Evolutionary conservation across 1,140 invertebrate genomes (phyloP).

Genomic region (Linepithema humile): DNA sequence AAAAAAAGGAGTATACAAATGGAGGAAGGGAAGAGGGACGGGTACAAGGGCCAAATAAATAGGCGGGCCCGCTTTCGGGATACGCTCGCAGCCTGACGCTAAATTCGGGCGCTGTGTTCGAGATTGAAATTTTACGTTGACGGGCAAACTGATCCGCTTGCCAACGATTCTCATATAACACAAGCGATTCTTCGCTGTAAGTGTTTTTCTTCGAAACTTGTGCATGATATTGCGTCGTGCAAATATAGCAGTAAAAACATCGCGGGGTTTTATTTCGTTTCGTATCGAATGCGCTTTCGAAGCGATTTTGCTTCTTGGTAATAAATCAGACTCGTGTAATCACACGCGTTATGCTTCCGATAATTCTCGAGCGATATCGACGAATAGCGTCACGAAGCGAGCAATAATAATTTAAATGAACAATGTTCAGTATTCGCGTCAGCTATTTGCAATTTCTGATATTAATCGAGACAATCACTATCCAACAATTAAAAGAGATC

Average conservation of each 20-base stretch:
- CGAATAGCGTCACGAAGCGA: not conserved
- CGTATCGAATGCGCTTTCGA: not conserved
- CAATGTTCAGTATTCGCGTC: not conserved
- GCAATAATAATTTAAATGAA: not conserved
- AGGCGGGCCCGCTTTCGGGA: constrained; percentile 27
- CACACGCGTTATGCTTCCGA: not conserved
- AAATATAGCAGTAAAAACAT: not conserved
- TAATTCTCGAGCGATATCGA: not conserved
- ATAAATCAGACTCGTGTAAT: not conserved
- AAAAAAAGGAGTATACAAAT: constrained; percentile 20
- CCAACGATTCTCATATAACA: not conserved
- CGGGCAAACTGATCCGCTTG: constrained; percentile 1
- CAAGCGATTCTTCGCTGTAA: not conserved
- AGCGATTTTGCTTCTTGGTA: not conserved
- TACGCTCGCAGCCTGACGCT: not conserved
- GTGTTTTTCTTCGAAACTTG: not conserved
- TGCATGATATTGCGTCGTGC: not conserved
- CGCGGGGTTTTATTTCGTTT: not conserved
- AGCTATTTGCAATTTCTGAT: not conserved
- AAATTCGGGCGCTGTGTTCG: not conserved
- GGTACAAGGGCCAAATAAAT: constrained; percentile 51
- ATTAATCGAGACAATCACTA: too few relatives aligned
- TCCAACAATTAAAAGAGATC: not conserved
- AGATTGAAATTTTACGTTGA: constrained; percentile 24
- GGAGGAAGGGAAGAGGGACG: constrained; percentile 6